phyloP scores from a whole-genome alignment of 1,140 invertebrate species.

The Lasioglossum albipes region DNA sequence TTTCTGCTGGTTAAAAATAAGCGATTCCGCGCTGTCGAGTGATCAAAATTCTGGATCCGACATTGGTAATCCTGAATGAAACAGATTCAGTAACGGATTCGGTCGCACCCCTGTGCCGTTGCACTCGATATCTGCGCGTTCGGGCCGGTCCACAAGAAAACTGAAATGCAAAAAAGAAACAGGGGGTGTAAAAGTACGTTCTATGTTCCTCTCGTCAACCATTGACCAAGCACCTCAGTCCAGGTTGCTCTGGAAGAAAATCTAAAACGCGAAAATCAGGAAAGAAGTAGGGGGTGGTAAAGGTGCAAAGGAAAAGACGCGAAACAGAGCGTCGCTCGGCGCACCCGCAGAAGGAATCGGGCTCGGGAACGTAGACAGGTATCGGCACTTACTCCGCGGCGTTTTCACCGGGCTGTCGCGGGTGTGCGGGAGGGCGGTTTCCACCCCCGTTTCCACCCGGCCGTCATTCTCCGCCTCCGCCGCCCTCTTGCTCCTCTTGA shows the following conservation, averaged over 20 bases:
- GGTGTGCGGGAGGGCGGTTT: not conserved
- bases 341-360: constrained; percentile 29
- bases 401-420: constrained; percentile 12
- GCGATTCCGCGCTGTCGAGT: too few species aligned
- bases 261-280: not conserved
- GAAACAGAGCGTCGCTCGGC: not conserved
- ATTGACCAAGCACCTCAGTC: not conserved
- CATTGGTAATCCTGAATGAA: too few species aligned
- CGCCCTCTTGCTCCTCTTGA: constrained; percentile 57
- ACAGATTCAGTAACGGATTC: too few species aligned
- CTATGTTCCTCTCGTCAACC: too few species aligned
- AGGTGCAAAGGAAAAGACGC: too few species aligned
- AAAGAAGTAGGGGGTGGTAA: too few species aligned
- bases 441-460: constrained; percentile 34
- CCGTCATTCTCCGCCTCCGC: constrained; percentile 53
- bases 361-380: constrained; percentile 32
- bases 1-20: too few species aligned
- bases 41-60: too few species aligned
- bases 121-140: too few species aligned
- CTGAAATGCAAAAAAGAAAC: not conserved
- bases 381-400: constrained; percentile 39
- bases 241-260: not conserved
- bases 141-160: not conserved
- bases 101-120: not conserved
- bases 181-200: too few species aligned